These are phyloP conservation scores for Novumbra hubbsi DNA, from an alignment of 2,797 vertebrate genomes.

Conservation along the genomic window DNA sequence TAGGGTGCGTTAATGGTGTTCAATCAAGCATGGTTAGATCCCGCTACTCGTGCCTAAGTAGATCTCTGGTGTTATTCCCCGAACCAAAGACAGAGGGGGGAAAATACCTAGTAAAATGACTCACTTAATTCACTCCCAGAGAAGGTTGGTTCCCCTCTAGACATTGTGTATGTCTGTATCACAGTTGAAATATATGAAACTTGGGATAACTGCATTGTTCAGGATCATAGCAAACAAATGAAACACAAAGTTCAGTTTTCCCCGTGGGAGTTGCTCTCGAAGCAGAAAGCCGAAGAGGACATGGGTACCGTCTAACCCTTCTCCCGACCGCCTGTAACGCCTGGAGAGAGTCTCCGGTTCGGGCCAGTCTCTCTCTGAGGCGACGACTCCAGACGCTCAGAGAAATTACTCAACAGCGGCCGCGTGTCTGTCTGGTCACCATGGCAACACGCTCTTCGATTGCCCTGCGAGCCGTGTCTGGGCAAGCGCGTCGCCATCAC, in stretches of 20 bases:
- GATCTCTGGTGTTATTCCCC: slow-evolving; percentile 13
- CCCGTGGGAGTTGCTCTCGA: neutral
- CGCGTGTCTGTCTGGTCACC: slow-evolving; percentile 40
- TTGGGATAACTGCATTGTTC: neutral
- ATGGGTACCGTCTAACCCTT: neutral
- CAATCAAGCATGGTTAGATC: slow-evolving; percentile 13
- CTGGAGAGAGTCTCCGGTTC: slow-evolving; percentile 1
- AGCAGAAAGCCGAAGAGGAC: neutral
- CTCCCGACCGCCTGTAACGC: slow-evolving; percentile 7
- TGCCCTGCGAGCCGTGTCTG: slow-evolving; percentile 39
- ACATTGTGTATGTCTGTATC: neutral
- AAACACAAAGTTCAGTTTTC: neutral
- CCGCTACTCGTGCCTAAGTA: slow-evolving; percentile 20
- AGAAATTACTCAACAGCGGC: slow-evolving; percentile 20
- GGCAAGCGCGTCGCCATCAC: slow-evolving; percentile 34
- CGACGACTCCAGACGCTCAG: slow-evolving; percentile 23
- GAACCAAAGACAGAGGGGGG: neutral
- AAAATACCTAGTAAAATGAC: neutral
- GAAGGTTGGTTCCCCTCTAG: neutral
- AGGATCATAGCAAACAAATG: neutral
- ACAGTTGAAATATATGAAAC: neutral
- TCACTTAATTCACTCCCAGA: slow-evolving; percentile 1
- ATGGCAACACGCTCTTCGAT: slow-evolving; percentile 56
- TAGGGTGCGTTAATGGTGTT: slow-evolving; percentile 22
- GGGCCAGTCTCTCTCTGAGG: neutral